phyloP scores from a whole-genome alignment of 2,113 vertebrate genomes.

The Nicator chloris region DNA sequence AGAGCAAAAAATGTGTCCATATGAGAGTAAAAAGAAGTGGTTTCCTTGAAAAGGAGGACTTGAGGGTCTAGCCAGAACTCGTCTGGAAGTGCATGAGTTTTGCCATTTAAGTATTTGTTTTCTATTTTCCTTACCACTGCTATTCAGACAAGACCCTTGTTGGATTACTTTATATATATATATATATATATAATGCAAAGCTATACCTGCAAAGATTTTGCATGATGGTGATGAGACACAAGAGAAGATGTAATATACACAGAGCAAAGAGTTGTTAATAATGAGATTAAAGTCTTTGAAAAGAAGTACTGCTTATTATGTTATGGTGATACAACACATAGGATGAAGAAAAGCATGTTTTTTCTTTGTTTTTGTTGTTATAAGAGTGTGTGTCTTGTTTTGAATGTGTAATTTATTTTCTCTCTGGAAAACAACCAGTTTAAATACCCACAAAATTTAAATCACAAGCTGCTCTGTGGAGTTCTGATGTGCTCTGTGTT shows the following conservation, averaged over 20 bases:
- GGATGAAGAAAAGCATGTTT: background rate
- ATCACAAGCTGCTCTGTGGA: background rate
- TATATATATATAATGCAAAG: background rate
- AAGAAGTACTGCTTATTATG: background rate
- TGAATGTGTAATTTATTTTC: background rate
- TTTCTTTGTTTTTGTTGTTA: background rate
- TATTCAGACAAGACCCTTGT: background rate
- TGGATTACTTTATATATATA: background rate
- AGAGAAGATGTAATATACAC: background rate
- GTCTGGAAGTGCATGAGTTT: background rate
- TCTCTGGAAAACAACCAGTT: background rate
- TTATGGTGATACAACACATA: background rate
- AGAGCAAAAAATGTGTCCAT: background rate
- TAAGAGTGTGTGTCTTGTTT: background rate
- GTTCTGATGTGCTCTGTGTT: background rate
- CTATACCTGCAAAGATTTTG: background rate
- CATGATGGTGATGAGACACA: background rate
- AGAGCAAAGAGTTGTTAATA: background rate
- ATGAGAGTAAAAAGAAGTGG: background rate
- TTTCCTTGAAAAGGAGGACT: background rate
- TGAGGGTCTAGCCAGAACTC: background rate
- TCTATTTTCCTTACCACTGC: background rate
- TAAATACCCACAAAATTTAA: background rate
- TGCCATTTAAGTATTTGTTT: background rate
- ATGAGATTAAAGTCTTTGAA: background rate